Percentiles rank a stretch among this genome's conserved stretches.
Conservation (phyloP, 2,113 vertebrate species). For the Tylochromis polylepis region DNA sequence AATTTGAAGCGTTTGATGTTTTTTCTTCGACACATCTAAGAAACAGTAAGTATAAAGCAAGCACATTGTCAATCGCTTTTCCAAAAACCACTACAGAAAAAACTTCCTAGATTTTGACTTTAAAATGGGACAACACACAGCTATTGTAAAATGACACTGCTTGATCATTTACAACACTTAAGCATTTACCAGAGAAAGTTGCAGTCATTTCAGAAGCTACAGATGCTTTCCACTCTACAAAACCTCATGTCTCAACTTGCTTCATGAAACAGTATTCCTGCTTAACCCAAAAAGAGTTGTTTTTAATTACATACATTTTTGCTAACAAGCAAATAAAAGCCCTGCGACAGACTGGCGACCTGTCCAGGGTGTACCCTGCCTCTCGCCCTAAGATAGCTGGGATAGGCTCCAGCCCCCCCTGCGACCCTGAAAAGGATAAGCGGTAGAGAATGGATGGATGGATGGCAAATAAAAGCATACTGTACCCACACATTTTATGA, state of each 20-base stretch:
- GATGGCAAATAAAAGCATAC: too few relatives aligned
- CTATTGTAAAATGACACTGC: neutral
- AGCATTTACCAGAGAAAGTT: neutral
- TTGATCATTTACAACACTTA: neutral
- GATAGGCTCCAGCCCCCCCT: too few relatives aligned
- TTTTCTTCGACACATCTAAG: neutral
- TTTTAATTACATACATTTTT: neutral
- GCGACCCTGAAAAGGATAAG: too few relatives aligned
- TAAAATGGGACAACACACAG: neutral
- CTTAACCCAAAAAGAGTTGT: neutral
- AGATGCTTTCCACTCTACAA: neutral
- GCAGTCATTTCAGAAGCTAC: neutral
- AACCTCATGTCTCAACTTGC: neutral
- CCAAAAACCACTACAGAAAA: neutral
- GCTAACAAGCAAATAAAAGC: neutral
- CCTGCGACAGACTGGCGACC: too few relatives aligned
- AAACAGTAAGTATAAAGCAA: neutral
- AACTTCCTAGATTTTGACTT: neutral
- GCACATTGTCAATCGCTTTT: neutral
- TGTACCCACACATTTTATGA: too few relatives aligned
- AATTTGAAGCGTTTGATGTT: neutral
- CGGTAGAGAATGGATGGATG: too few relatives aligned
- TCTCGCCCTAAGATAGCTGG: too few relatives aligned
- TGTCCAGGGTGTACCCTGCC: too few relatives aligned
- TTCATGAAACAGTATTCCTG: neutral